phyloP scores from a whole-genome alignment of 2,113 vertebrate species.

The Triplophysa dalaica region DNA sequence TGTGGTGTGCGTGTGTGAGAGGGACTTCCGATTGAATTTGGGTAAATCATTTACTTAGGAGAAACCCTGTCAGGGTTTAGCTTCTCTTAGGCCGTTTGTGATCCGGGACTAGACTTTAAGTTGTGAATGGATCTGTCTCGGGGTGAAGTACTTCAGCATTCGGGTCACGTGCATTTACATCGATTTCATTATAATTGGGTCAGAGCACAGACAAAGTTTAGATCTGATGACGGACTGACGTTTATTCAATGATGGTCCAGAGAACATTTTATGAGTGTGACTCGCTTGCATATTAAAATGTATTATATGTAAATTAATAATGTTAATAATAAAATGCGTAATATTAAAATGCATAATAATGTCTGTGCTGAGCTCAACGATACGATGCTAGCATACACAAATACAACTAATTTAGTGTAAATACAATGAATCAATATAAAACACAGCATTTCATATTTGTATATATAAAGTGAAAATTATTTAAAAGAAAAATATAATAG shows the following conservation, averaged over 20 bases:
- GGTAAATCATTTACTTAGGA: constrained; percentile 33
- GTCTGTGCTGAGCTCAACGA: too few species aligned
- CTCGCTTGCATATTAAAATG: not conserved
- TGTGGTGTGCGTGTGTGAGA: constrained; percentile 11
- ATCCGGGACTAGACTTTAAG: constrained; percentile 17
- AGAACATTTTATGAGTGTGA: not conserved
- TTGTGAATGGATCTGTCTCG: constrained; percentile 23
- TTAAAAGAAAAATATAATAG: too few species aligned
- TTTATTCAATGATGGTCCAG: not conserved
- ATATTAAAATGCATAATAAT: too few species aligned
- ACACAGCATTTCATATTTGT: too few species aligned
- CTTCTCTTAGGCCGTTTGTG: not conserved
- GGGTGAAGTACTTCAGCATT: not conserved
- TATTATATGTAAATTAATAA: not conserved
- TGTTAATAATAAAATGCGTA: constrained; percentile 7
- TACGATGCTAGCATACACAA: too few species aligned
- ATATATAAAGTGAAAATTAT: too few species aligned
- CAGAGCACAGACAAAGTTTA: not conserved
- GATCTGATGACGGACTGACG: not conserved
- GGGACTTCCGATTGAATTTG: not conserved
- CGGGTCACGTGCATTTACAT: constrained; percentile 9
- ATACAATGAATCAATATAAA: too few species aligned
- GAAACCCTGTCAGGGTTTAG: not conserved
- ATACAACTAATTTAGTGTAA: too few species aligned
- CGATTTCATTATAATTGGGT: constrained; percentile 2